These are phyloP conservation scores for Calameuta pallipes DNA, from an alignment of 2,888 invertebrate species.

Conservation along the genomic window DNA sequence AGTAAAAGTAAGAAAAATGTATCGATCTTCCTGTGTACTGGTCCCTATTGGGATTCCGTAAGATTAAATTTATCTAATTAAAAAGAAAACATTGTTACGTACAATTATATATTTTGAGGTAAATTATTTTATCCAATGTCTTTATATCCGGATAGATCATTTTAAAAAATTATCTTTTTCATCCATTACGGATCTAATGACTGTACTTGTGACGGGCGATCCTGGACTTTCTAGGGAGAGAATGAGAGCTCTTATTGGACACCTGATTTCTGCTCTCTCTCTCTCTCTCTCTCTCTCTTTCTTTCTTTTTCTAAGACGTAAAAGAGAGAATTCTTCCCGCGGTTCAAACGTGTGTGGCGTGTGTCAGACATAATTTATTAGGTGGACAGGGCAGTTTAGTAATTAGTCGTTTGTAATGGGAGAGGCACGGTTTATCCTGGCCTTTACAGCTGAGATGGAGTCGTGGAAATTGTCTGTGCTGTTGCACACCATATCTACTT, in stretches of 20 bases:
- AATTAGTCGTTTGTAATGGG: constrained; percentile 48
- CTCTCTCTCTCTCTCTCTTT: no score
- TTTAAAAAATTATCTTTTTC: background rate
- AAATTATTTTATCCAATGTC: background rate
- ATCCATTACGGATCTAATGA: background rate
- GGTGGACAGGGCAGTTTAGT: constrained; percentile 47
- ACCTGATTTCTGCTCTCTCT: background rate
- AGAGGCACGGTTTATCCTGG: constrained; percentile 12
- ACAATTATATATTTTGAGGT: background rate
- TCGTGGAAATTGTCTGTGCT: constrained; percentile 18
- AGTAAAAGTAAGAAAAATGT: background rate
- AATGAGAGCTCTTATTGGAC: background rate
- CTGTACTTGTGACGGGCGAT: background rate
- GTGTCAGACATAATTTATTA: constrained; percentile 45
- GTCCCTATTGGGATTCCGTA: background rate
- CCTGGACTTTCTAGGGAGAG: background rate
- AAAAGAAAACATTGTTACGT: background rate
- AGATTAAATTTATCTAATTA: background rate
- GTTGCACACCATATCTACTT: background rate
- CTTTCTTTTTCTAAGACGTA: background rate
- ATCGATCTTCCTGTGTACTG: background rate
- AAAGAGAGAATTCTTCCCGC: background rate
- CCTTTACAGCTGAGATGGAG: constrained; percentile 10
- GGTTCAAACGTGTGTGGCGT: constrained; percentile 27
- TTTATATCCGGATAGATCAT: background rate